Conservation (phyloP, 64 coral and sea anemone genomes). For the Hydrozoanthus tunicans region DNA sequence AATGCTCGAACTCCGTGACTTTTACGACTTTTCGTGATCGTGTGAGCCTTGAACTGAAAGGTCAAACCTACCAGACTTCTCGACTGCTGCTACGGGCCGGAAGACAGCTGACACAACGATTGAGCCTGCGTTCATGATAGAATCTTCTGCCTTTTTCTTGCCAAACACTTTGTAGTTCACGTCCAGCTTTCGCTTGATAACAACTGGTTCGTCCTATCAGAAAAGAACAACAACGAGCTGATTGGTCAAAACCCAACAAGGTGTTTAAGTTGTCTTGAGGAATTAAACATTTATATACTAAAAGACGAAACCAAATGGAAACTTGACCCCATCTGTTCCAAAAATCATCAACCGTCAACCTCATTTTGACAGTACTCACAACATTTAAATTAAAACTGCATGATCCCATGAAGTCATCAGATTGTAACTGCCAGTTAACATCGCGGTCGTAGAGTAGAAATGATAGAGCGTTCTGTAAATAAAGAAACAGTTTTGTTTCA, state of each 20-base stretch:
- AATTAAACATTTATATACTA: too few relatives aligned
- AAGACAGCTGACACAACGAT: conserved; percentile 87
- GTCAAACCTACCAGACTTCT: conserved; percentile 70
- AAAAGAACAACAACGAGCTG: neutral
- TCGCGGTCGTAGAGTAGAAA: conserved; percentile 94
- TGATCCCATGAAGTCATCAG: conserved; percentile 98
- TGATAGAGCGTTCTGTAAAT: conserved; percentile 74
- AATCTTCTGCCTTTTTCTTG: conserved; percentile 85
- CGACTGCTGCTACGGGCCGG: conserved; percentile 68
- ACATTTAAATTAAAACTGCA: conserved; percentile 63
- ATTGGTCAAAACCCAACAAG: neutral
- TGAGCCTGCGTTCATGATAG: conserved; percentile 85
- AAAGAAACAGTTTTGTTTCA: neutral
- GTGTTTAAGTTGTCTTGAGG: neutral
- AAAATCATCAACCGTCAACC: too few relatives aligned
- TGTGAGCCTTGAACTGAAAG: too few relatives aligned
- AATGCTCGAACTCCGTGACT: too few relatives aligned
- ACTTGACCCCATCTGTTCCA: too few relatives aligned
- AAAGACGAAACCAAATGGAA: too few relatives aligned
- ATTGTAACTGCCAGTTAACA: conserved; percentile 87
- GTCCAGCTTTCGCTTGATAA: conserved; percentile 77
- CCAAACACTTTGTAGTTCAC: conserved; percentile 95
- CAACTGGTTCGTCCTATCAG: conserved; percentile 77
- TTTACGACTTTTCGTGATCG: too few relatives aligned
- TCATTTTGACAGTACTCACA: conserved; percentile 20